Evolutionary conservation across 2,113 vertebrate genomes (phyloP).

Genomic region (Myrmecobius fasciatus): DNA sequence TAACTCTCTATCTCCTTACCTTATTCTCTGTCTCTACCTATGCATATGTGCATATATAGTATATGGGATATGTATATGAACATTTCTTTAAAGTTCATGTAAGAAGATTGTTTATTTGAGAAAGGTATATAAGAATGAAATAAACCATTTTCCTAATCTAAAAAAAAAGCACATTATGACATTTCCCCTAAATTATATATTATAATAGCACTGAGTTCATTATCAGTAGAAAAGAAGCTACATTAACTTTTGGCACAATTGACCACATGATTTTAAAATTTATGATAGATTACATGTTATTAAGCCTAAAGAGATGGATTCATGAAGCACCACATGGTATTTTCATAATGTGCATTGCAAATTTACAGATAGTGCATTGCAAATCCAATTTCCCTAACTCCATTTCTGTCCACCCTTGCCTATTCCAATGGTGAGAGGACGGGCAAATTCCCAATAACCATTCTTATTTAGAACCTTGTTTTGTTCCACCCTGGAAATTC

Average conservation of each 20-base stretch:
- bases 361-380: background rate
- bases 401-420: background rate
- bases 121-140: background rate
- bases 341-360: background rate
- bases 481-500: conserved; percentile 16
- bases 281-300: conserved; percentile 9
- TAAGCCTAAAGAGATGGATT: background rate
- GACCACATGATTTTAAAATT: background rate
- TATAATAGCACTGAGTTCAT: background rate
- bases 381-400: background rate
- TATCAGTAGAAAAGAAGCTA: background rate
- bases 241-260: background rate
- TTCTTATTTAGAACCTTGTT: conserved; percentile 40
- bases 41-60: background rate
- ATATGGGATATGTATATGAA: background rate
- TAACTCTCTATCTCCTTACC: background rate
- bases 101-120: background rate
- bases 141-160: background rate
- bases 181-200: background rate
- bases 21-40: background rate
- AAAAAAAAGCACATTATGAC: background rate
- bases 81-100: background rate
- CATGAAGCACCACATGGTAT: conserved; percentile 14
- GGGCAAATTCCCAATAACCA: conserved; percentile 15
- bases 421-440: background rate